phyloP scores from a whole-genome alignment of 2,113 vertebrate genomes.

The Prionailurus viverrinus region DNA sequence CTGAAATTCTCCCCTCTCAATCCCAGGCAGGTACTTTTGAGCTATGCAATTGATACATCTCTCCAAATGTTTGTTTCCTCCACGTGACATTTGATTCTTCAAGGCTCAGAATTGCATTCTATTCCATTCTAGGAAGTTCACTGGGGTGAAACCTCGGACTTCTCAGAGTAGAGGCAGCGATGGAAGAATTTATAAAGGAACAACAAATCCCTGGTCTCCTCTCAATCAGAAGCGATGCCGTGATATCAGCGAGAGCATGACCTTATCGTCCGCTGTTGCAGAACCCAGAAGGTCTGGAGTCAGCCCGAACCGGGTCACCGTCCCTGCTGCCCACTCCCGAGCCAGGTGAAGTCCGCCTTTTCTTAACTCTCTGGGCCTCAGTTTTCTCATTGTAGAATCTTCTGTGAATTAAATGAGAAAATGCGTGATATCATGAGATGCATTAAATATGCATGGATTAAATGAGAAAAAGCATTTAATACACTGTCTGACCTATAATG shows the following conservation, averaged over 20 bases:
- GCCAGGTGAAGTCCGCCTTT: background rate
- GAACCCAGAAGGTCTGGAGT: background rate
- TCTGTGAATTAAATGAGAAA: conserved; percentile 41
- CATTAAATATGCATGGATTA: background rate
- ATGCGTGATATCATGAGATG: background rate
- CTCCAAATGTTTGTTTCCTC: conserved; percentile 36
- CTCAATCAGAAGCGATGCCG: background rate
- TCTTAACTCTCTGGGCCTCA: background rate
- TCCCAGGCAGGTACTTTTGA: conserved; percentile 4
- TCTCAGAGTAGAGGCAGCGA: background rate
- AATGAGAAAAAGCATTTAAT: background rate
- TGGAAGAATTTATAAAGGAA: conserved; percentile 3
- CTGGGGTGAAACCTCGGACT: background rate
- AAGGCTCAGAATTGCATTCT: conserved; percentile 24
- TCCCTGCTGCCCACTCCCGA: background rate
- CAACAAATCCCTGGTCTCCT: background rate
- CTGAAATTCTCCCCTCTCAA: background rate
- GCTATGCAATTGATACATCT: conserved; percentile 2
- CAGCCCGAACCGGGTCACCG: background rate
- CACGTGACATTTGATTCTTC: background rate
- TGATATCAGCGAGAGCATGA: background rate
- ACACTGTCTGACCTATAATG: background rate
- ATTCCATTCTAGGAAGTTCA: background rate
- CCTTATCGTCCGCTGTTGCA: background rate
- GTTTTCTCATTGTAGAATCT: background rate